These are phyloP conservation scores for Drosophila bunnanda DNA, from an alignment of 2,888 invertebrate species.

Conservation along the genomic window DNA sequence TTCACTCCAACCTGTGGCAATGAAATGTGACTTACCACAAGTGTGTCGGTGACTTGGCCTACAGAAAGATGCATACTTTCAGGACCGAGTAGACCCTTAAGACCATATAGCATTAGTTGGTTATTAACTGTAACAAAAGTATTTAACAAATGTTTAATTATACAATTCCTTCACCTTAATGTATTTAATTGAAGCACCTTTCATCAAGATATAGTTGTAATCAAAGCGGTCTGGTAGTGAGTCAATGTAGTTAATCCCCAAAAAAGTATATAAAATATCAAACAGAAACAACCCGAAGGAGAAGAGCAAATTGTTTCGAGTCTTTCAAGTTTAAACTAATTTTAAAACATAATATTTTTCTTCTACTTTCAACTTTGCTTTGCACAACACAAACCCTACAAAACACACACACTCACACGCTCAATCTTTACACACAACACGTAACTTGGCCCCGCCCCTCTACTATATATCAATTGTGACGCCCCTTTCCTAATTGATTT, in stretches of 20 bases:
- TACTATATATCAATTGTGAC: not conserved
- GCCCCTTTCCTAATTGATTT: constrained; percentile 15
- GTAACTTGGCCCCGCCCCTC: constrained; percentile 3
- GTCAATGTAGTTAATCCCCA: constrained; percentile 40
- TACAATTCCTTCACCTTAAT: not conserved
- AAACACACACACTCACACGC: constrained; percentile 16
- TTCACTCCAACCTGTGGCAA: constrained; percentile 47
- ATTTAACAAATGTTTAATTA: not conserved
- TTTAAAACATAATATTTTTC: constrained; percentile 61
- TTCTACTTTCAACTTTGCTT: constrained; percentile 73
- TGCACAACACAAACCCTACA: constrained; percentile 59
- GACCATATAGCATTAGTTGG: not conserved
- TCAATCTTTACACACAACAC: constrained; percentile 8
- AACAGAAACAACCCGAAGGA: constrained; percentile 7
- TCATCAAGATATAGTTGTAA: not conserved
- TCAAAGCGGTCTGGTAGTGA: constrained; percentile 75
- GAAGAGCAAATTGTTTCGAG: constrained; percentile 24
- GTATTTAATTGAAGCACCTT: not conserved
- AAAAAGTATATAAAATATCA: not conserved
- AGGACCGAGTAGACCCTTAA: constrained; percentile 20
- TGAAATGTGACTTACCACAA: constrained; percentile 53
- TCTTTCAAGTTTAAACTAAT: constrained; percentile 62
- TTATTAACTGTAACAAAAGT: too few relatives aligned
- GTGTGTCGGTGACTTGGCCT: not conserved
- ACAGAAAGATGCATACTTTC: constrained; percentile 58